A percentile compares a stretch with the other conserved stretches of the same genome.
phyloP scores from a whole-genome alignment of 2,888 invertebrate genomes.

The Tetanocera ferruginea region DNA sequence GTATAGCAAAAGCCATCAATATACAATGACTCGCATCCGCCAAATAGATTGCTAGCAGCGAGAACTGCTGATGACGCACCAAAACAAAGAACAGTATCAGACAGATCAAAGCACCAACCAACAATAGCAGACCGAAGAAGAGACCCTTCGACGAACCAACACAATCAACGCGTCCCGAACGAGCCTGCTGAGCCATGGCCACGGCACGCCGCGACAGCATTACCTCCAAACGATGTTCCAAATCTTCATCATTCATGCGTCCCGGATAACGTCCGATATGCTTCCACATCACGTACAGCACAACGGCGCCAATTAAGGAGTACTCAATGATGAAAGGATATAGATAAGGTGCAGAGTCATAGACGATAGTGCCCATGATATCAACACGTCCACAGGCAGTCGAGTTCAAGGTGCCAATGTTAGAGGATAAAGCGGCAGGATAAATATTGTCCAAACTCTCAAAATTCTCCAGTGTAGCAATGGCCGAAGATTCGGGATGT shows the following conservation, averaged over 20 bases:
- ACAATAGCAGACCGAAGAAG: constrained; percentile 89
- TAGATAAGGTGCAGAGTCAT: constrained; percentile 93
- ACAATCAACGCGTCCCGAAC: constrained; percentile 90
- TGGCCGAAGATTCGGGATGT: constrained; percentile 62
- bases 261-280: constrained; percentile 91
- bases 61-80: constrained; percentile 86
- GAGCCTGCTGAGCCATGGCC: constrained; percentile 86
- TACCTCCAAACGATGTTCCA: constrained; percentile 89
- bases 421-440: constrained; percentile 73
- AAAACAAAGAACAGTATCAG: constrained; percentile 96
- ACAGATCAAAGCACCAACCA: constrained; percentile 92
- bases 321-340: constrained; percentile 98
- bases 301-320: constrained; percentile 93
- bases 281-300: constrained; percentile 97
- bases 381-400: constrained; percentile 84
- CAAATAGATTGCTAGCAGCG: constrained; percentile 88
- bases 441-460: constrained; percentile 75
- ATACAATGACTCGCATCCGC: constrained; percentile 93
- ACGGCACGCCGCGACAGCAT: constrained; percentile 90
- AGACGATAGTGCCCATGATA: constrained; percentile 93
- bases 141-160: constrained; percentile 94
- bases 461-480: constrained; percentile 66
- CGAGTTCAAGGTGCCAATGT: constrained; percentile 71
- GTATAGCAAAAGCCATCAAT: constrained; percentile 87
- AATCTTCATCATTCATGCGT: constrained; percentile 83